phyloP scores from a whole-genome alignment of 2,113 vertebrate species.

The Pangasianodon hypophthalmus region DNA sequence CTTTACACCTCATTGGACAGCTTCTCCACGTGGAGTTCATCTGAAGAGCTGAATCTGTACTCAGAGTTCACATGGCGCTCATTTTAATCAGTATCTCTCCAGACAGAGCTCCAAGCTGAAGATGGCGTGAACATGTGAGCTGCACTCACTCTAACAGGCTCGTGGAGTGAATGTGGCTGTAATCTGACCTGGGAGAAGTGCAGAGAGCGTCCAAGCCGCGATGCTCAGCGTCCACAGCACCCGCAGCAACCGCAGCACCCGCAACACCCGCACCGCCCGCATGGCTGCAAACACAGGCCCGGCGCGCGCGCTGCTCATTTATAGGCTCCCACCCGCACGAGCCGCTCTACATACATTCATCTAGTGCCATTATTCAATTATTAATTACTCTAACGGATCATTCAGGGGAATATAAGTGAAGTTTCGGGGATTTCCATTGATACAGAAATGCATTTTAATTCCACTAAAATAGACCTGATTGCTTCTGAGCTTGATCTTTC shows the following conservation, averaged over 20 bases:
- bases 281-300: background rate
- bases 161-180: background rate
- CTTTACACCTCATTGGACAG: background rate
- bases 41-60: background rate
- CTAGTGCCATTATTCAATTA: background rate
- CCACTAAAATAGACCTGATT: background rate
- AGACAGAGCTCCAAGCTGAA: background rate
- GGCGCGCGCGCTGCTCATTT: background rate
- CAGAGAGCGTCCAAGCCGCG: slow-evolving; percentile 1
- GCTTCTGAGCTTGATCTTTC: background rate
- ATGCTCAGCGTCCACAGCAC: background rate
- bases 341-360: background rate
- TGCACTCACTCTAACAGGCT: background rate
- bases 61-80: background rate
- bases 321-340: background rate
- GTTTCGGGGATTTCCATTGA: too few species aligned
- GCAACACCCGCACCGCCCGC: slow-evolving; percentile 23
- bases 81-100: background rate
- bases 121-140: background rate
- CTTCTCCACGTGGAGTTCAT: background rate
- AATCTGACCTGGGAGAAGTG: slow-evolving; percentile 43
- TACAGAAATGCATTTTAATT: background rate
- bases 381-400: background rate
- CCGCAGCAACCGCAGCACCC: slow-evolving; percentile 17
- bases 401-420: background rate